phyloP scores from a whole-genome alignment of 2,113 vertebrate genomes.

The Zosterops japonicus region DNA sequence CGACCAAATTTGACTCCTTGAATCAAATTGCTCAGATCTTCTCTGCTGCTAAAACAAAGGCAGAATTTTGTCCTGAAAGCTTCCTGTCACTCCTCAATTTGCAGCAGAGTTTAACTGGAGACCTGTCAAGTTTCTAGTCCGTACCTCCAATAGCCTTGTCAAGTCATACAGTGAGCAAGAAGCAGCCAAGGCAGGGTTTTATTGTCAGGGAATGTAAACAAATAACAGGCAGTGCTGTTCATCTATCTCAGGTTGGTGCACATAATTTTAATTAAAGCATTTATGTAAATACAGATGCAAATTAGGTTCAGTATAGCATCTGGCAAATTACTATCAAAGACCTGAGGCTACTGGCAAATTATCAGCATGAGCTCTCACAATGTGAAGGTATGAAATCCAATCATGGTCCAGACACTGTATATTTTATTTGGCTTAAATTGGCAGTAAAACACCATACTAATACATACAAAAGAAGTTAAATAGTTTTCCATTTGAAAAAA shows the following conservation, averaged over 20 bases:
- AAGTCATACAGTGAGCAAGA: background rate
- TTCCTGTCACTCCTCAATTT: background rate
- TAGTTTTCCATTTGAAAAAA: background rate
- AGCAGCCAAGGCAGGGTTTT: background rate
- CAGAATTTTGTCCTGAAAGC: background rate
- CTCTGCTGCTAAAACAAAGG: background rate
- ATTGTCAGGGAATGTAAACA: conserved; percentile 29
- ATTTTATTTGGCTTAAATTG: conserved; percentile 16
- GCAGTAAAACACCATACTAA: background rate
- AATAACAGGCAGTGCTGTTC: background rate
- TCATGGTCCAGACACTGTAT: background rate
- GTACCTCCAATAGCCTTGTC: background rate
- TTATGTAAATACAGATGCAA: conserved; percentile 64
- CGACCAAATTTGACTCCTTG: background rate
- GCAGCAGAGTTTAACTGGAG: background rate
- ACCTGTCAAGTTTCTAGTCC: background rate
- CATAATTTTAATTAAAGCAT: conserved; percentile 60
- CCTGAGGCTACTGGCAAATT: conserved; percentile 38
- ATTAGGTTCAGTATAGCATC: conserved; percentile 37
- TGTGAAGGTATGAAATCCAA: background rate
- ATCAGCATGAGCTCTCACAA: conserved; percentile 12
- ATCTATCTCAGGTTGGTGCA: conserved; percentile 1
- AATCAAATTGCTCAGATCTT: background rate
- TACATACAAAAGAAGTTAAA: background rate
- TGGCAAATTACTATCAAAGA: conserved; percentile 47